Evolutionary conservation across 1,140 invertebrate genomes (phyloP).

Genomic region (Heliconius himera): DNA sequence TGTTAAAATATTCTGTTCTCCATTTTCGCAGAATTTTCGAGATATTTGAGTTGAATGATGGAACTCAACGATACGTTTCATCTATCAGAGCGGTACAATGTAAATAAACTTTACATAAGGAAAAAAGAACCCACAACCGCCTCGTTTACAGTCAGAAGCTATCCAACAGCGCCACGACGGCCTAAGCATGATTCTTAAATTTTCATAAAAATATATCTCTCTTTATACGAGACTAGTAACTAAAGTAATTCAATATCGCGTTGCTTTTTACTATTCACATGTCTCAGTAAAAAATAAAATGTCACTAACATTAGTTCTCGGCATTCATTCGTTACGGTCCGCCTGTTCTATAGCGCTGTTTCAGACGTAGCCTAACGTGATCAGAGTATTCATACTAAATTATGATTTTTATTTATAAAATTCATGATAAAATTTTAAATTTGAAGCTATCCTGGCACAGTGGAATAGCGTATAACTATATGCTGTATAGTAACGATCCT

Average conservation of each 20-base stretch:
- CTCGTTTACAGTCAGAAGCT: too few relatives aligned
- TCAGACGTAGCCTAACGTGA: slow-evolving; percentile 4
- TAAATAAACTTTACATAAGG: too few relatives aligned
- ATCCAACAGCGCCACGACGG: too few relatives aligned
- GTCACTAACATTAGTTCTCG: slow-evolving; percentile 24
- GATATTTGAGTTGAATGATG: too few relatives aligned
- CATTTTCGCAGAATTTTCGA: too few relatives aligned
- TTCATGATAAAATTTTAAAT: background rate
- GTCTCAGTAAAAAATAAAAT: slow-evolving; percentile 26
- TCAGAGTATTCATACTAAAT: slow-evolving; percentile 18
- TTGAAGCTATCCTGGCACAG: background rate
- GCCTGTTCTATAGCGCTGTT: slow-evolving; percentile 29
- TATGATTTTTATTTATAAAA: background rate
- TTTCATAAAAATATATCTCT: background rate
- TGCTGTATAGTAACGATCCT: background rate
- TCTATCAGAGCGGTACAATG: too few relatives aligned
- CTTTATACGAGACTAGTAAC: background rate
- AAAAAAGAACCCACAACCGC: too few relatives aligned
- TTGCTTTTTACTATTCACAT: slow-evolving; percentile 22
- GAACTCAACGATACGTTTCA: too few relatives aligned
- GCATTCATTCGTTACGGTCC: slow-evolving; percentile 34
- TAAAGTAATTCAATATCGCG: slow-evolving; percentile 14
- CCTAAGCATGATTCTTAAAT: too few relatives aligned
- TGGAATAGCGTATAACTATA: background rate
- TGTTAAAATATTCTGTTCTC: too few relatives aligned